Evolutionary conservation across 2,888 invertebrate species (phyloP).

Genomic region (Eutolmus rufibarbis): DNA sequence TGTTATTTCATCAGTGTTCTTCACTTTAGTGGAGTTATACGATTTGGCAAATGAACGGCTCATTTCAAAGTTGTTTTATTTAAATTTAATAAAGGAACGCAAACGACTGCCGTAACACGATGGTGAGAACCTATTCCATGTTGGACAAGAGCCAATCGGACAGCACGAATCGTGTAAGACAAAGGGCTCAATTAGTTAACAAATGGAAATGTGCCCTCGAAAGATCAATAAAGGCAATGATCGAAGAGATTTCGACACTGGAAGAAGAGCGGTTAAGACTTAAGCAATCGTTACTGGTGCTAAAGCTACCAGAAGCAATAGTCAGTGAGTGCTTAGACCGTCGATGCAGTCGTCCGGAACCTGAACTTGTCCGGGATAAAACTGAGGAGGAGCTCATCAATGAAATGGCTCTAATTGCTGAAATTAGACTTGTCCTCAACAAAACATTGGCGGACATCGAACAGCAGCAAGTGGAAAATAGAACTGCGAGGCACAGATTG

Average conservation of each 20-base stretch:
- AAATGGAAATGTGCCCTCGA: constrained; percentile 81
- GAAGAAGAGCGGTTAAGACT: constrained; percentile 74
- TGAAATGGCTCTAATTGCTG: constrained; percentile 75
- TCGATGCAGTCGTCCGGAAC: constrained; percentile 72
- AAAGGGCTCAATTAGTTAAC: constrained; percentile 73
- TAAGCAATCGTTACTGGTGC: constrained; percentile 71
- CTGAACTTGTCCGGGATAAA: constrained; percentile 77
- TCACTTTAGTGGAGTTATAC: too few relatives aligned
- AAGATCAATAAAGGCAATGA: constrained; percentile 71
- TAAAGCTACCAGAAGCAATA: constrained; percentile 78
- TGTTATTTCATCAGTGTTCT: too few relatives aligned
- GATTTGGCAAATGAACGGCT: too few relatives aligned
- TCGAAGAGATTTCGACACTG: constrained; percentile 73
- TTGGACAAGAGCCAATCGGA: constrained; percentile 75
- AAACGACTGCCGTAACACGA: constrained; percentile 70
- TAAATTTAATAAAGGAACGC: constrained; percentile 60
- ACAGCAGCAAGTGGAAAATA: constrained; percentile 75
- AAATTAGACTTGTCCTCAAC: constrained; percentile 70
- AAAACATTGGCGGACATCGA: constrained; percentile 73
- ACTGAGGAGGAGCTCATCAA: constrained; percentile 81
- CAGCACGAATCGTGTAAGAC: constrained; percentile 71
- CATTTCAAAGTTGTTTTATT: background rate
- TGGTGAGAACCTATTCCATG: constrained; percentile 70
- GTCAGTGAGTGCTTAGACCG: constrained; percentile 78
- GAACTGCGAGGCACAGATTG: constrained; percentile 80